Conservation (phyloP, 1,140 invertebrate genomes). For the Psilanteris sp. region DNA sequence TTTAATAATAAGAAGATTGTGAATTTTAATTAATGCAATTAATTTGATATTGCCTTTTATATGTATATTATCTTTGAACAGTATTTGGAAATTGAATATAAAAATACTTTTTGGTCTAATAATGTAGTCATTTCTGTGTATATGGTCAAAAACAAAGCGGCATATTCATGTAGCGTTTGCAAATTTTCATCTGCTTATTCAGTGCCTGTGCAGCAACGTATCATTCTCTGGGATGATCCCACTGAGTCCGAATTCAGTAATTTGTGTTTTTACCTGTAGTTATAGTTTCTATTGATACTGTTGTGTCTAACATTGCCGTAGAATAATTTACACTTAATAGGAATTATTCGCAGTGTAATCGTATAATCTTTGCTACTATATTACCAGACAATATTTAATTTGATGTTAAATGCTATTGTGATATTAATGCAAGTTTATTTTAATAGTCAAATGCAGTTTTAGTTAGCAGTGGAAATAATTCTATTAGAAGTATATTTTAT, state of each 20-base stretch:
- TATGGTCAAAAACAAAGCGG: conserved; percentile 49
- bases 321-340: conserved; percentile 9
- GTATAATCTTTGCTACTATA: background rate
- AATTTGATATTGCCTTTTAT: no score
- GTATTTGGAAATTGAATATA: conserved; percentile 26
- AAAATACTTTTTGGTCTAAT: conserved; percentile 49
- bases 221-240: conserved; percentile 6
- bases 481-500: no score
- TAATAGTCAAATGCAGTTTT: conserved; percentile 17
- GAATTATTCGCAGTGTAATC: background rate
- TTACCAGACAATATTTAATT: conserved; percentile 7
- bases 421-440: conserved; percentile 4
- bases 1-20: conserved; percentile 39
- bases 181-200: conserved; percentile 45
- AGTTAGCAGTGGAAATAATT: no score
- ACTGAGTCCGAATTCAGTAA: conserved; percentile 1
- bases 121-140: conserved; percentile 33
- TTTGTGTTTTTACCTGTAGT: conserved; percentile 14
- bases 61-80: conserved; percentile 1
- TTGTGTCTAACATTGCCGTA: conserved; percentile 6
- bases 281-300: conserved; percentile 17
- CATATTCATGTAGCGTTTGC: conserved; percentile 54
- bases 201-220: conserved; percentile 50
- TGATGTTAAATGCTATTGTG: conserved; percentile 10
- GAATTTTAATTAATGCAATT: conserved; percentile 21